A percentile compares a stretch with the other conserved stretches of the same genome.
phyloP scores from a whole-genome alignment of 2,113 vertebrate genomes.

The Festucalex cinctus region DNA sequence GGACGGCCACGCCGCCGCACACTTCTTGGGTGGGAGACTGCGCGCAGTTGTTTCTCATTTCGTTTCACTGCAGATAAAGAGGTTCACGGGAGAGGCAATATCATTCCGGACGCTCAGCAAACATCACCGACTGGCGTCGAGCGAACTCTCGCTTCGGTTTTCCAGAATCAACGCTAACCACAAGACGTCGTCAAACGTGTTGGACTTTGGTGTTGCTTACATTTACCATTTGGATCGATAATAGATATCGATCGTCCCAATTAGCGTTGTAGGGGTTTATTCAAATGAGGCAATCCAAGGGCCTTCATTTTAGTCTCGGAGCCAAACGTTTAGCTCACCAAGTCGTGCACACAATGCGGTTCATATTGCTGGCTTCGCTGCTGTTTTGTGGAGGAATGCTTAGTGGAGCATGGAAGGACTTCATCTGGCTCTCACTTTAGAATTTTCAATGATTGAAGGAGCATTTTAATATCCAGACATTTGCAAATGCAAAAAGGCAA shows the following conservation, averaged over 20 bases:
- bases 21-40: conserved; percentile 48
- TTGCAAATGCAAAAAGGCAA: conserved; percentile 22
- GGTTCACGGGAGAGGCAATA: conserved; percentile 31
- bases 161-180: not conserved
- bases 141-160: conserved; percentile 4
- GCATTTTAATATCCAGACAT: conserved; percentile 39
- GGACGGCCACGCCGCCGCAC: conserved; percentile 27
- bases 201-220: not conserved
- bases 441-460: conserved; percentile 25
- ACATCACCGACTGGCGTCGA: conserved; percentile 15
- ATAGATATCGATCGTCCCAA: not conserved
- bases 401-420: conserved; percentile 51
- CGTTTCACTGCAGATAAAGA: conserved; percentile 33
- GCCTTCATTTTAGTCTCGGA: conserved; percentile 24
- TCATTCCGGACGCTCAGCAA: conserved; percentile 3
- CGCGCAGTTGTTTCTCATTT: conserved; percentile 55
- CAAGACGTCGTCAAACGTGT: not conserved
- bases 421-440: conserved; percentile 33
- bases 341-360: conserved; percentile 50
- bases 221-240: not conserved
- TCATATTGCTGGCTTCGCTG: conserved; percentile 56
- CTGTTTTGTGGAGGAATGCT: conserved; percentile 53
- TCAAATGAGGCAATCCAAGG: conserved; percentile 1
- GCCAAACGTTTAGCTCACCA: conserved; percentile 30
- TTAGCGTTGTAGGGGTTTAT: conserved; percentile 4